Base-by-base conservation (phyloP, 2,888 invertebrate species). In the Calephelis perditalis region DNA sequence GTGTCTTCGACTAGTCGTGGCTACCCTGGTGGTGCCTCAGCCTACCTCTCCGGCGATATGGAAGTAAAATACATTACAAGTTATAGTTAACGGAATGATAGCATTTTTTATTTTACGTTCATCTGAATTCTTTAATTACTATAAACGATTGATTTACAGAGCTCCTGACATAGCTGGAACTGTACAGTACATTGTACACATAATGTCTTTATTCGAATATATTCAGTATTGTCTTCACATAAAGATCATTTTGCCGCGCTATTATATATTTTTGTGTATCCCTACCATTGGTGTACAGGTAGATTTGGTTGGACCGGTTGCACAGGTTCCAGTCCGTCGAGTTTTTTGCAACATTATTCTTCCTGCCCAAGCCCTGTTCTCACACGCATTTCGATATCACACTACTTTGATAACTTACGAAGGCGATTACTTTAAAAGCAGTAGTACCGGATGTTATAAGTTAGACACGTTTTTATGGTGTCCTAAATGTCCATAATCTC, bases 231-330 rank as follows among this genome's bases (percentile, higher is more conserved):
- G 2, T 0, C 1, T 43, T 0, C 3, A 0, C 7, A 15, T 65
- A 62, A 47, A 46, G 55, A 12, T 8, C n/a, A 60, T 46, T 61
- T 60, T 62, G 12, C 61, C 12, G 5, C 54, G 35, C n/a, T 11
- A 35, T 37, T 59, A 10, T 45, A 57, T 10, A 54, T 35, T 46
- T n/a, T 46, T 44, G 47, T 49, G 49, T 49, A 15, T 47, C 10
- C 11, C 3, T 36, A 11, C 11, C 36, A 35, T 9, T 37, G 45
- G 15, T 64, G 62, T 66, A 66, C 62, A 61, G 62, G 62, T 68
- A 70, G 70, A 70, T 73, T 73, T 68, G 73, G 73, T 67, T 62
- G 62, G 70, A 73, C 73, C 73, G 73, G 73, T 73, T 69, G 63
- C 62, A 65, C 69, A 36, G 67, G 69, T 69, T 70, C 66, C 63